Base-by-base conservation (phyloP, 2,888 invertebrate genomes). In the Psylliodes chrysocephalus region DNA sequence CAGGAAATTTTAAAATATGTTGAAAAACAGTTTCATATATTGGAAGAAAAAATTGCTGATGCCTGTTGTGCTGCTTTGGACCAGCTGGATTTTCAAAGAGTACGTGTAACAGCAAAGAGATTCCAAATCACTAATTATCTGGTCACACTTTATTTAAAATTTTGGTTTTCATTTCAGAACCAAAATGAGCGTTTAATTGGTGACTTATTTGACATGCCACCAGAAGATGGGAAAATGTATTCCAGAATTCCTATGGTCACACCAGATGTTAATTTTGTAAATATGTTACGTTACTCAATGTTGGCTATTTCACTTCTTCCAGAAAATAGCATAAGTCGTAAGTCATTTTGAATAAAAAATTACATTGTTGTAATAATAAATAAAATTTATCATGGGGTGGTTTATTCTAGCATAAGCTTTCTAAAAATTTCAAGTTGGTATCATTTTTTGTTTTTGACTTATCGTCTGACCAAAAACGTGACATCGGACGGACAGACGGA, bases 261-360 rank as follows among this genome's bases (percentile, higher is more conserved):
- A 51, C 88, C 91, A 2, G 91, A 91, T 79, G 86, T 87, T 22
- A 89, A 88, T 76, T 89, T 93, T 79, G 87, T 93, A 60, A 91
- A 91, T 82, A 89, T 93, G 87, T 81, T 93, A 33, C 83, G 91
- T 66, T 90, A 91, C 80, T 92, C 92, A 18, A 88, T 92, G 83
- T 82, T 93, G 64, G 90, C 91, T 2, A 83, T 91, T 55, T 89
- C 91, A 61, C 84, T 92, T 57, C 82, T 93, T 64, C 92, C 92
- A 10, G 91, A 91, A 77, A 88, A 90, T 78, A 90, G 90, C 72
- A 87, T 89, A 81, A 89, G 90, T 75, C 90, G 91, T 91, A 82
- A 82, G 86, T 82, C n/a, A n/a, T n/a, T n/a, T n/a, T n/a, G n/a
- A n/a, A n/a, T n/a, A n/a, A n/a, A n/a, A n/a, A n/a, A n/a, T n/a